Evolutionary conservation across 2,888 invertebrate species (phyloP), one percentile per base, ranked within the genome.

Genomic region (Euzetes globulus): DNA sequence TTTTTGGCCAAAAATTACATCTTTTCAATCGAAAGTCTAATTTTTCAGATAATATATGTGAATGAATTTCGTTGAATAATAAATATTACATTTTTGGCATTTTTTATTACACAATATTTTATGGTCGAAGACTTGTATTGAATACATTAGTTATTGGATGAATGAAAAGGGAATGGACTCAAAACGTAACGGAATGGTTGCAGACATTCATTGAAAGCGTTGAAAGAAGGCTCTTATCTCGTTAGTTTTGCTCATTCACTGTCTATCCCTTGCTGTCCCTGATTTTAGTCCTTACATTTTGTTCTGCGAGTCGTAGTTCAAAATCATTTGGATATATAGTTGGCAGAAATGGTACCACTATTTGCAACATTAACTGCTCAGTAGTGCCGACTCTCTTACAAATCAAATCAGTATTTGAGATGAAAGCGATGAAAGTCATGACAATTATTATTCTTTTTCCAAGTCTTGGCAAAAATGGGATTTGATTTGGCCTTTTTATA

Each of bases 361-460:
- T 68, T 68, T 68, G 45, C 68, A 45, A 68, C 68, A 68, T 68
- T 45, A 68, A 68, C 68, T 68, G 22, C 22, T 68, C 19, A 13
- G 41, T 45, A 1, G 68, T 33, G 33, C 7, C 33, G 33, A 33
- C 33, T 33, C 33, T 33, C 45, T 68, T 68, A 68, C 68, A 68
- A 68, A 68, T 68, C 68, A 68, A 68, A 68, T 68, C 68, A 45
- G 9, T 63, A 27, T 63, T 17, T 41, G 5, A 19, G 37, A 68
- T 68, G 37, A 65, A 65, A 65, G 6, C 60, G 29, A 19, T n/a
- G n/a, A 50, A 50, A 50, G 50, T n/a, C 15, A 68, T 41, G 68
- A 68, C 68, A 68, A 68, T 68, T 68, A 68, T 65, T 37, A 27
- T 63, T 63, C 9, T 68, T 37, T n/a, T 68, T 45, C 45, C 22